A percentile compares a stretch with the other conserved stretches of the same genome.
phyloP scores from a whole-genome alignment of 2,113 vertebrate genomes.

The Ophthalmolycus amberensis region DNA sequence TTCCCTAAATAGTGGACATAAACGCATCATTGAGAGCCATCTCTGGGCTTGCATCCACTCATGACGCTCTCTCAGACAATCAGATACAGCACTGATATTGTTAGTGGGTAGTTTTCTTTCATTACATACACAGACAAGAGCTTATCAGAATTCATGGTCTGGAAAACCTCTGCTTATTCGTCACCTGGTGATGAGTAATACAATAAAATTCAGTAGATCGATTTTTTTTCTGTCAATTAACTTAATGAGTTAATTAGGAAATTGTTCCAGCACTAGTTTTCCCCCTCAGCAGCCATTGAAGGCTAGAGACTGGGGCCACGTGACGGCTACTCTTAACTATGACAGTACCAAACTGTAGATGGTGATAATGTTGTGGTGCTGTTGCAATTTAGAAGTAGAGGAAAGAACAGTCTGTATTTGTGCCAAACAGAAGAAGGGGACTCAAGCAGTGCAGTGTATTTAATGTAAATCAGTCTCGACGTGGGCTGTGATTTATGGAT shows the following conservation, averaged over 20 bases:
- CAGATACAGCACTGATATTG: neutral
- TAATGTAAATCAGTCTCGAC: constrained; percentile 26
- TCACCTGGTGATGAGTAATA: neutral
- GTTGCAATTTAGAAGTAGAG: neutral
- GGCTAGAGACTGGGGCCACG: neutral
- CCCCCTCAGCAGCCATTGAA: neutral
- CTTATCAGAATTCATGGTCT: neutral
- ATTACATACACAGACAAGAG: neutral
- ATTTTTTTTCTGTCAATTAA: neutral
- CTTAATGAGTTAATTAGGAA: neutral
- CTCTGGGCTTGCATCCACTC: neutral
- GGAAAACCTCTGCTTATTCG: neutral
- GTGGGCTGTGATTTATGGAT: constrained; percentile 28
- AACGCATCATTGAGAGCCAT: neutral
- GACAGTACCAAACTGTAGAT: neutral
- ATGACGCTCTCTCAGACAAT: neutral
- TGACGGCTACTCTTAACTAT: neutral
- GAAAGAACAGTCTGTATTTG: neutral
- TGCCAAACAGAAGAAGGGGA: neutral
- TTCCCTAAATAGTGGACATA: neutral
- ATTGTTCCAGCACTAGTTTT: neutral
- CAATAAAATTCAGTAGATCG: neutral
- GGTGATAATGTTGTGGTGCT: neutral
- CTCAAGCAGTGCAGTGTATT: neutral
- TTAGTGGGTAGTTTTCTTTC: neutral